phyloP scores from a whole-genome alignment of 2,797 vertebrate genomes.

The Ciconia nigra region DNA sequence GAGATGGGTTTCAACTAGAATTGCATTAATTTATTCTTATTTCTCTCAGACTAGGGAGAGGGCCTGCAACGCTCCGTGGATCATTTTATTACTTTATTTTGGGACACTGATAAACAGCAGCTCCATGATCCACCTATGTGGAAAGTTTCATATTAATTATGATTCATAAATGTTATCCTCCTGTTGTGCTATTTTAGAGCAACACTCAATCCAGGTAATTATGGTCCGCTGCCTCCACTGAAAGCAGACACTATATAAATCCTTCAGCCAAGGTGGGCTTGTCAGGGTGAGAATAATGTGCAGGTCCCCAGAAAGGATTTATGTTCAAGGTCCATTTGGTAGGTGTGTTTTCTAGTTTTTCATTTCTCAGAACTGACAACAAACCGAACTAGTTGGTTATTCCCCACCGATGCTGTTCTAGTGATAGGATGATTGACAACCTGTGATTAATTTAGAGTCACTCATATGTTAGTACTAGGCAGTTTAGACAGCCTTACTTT shows the following conservation, averaged over 20 bases:
- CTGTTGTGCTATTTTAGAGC: slow-evolving; percentile 50
- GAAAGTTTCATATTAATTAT: slow-evolving; percentile 52
- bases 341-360: slow-evolving; percentile 55
- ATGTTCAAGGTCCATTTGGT: slow-evolving; percentile 54
- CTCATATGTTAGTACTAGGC: slow-evolving; percentile 48
- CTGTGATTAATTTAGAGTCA: slow-evolving; percentile 71
- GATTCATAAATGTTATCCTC: slow-evolving; percentile 64
- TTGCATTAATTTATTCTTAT: neutral
- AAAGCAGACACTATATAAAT: slow-evolving; percentile 65
- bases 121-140: neutral
- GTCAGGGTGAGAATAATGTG: slow-evolving; percentile 65
- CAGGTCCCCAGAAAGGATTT: slow-evolving; percentile 65
- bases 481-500: slow-evolving; percentile 64
- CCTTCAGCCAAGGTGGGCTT: slow-evolving; percentile 56
- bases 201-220: slow-evolving; percentile 64
- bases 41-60: neutral
- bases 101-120: neutral
- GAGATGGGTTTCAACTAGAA: neutral
- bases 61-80: neutral
- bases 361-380: slow-evolving; percentile 69
- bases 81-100: neutral
- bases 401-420: slow-evolving; percentile 46
- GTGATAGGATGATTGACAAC: slow-evolving; percentile 67
- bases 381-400: slow-evolving; percentile 64
- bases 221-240: slow-evolving; percentile 34